Percentiles rank a stretch among this genome's conserved stretches.
Evolutionary conservation across 2,797 vertebrate species (phyloP).

Genomic region (Sebastiscus tertius): DNA sequence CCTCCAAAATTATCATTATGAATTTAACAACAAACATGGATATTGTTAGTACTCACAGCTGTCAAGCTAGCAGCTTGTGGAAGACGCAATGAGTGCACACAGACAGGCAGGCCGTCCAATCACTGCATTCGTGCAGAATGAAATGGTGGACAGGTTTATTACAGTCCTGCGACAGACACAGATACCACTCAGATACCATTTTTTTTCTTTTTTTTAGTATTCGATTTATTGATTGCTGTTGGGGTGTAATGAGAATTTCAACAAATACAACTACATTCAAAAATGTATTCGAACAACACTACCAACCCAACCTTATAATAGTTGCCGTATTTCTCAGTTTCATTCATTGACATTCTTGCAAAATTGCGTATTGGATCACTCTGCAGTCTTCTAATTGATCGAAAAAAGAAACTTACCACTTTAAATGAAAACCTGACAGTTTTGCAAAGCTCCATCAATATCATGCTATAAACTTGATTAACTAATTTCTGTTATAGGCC

Average conservation of each 20-base stretch:
- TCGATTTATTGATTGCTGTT: background rate
- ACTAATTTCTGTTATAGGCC: background rate
- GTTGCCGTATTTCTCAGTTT: background rate
- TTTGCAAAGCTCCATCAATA: background rate
- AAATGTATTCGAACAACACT: background rate
- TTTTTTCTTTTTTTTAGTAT: background rate
- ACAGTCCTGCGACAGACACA: background rate
- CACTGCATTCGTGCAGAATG: background rate
- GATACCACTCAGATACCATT: background rate
- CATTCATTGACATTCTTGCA: background rate
- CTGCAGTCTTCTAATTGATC: background rate
- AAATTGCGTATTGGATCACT: background rate
- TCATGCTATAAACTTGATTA: background rate
- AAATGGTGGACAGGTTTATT: background rate
- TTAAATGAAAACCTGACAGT: background rate
- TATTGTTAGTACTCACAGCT: background rate
- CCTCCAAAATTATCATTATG: too few relatives aligned
- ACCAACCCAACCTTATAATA: background rate
- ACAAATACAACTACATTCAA: background rate
- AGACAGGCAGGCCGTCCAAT: background rate
- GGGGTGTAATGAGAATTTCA: background rate
- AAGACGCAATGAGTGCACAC: background rate
- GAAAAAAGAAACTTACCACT: background rate
- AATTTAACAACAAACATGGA: background rate
- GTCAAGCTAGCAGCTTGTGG: background rate